Evolutionary conservation across 2,113 vertebrate genomes (phyloP), one percentile per base, ranked within the genome.

Genomic region (Trichechus manatus): DNA sequence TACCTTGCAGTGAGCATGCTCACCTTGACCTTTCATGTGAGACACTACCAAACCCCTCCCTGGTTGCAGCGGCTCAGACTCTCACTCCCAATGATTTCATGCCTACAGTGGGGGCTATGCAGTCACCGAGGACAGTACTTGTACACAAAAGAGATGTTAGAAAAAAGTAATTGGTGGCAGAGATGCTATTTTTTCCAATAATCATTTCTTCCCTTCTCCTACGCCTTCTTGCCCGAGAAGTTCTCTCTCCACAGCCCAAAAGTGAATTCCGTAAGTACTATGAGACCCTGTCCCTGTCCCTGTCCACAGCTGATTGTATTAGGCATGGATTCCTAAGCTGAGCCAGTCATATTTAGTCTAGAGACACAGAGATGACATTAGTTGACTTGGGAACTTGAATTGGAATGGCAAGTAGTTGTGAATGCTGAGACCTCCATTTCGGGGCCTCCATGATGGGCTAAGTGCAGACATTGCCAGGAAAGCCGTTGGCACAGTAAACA

Each of bases 341-440:
- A 89, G 44, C 59, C 70, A 74, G 78, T 44, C 31, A 22, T 14
- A 25, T 84, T 89, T 70, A 80, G 66, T 89, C 75, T 59, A 59
- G 92, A 86, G 75, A 64, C 29, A 25, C 20, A 79, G 47, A 78
- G 27, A 82, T 20, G 19, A 20, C 31, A 5, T 63, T 66, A 68
- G 53, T 86, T 89, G 17, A 89, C 74, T 89, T 80, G 56, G 63
- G 63, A 94, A 87, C 20, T 44, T 80, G 29, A 89, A 61, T 80
- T 93, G 36, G 70, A 96, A 97, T 89, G 39, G 22, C 23, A 77
- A 91, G 42, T 87, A 74, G 33, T n/a, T 89, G 17, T 93, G 63
- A 94, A 75, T 91, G 31, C 75, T 56, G 64, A 89, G 80, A 89
- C 5, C 63, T 83, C 70, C 29, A n/a, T 84, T 91, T 86, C 61